A percentile compares a stretch with the other conserved stretches of the same genome.
phyloP scores from a whole-genome alignment of 2,888 invertebrate genomes.

The Sacculina carcini region DNA sequence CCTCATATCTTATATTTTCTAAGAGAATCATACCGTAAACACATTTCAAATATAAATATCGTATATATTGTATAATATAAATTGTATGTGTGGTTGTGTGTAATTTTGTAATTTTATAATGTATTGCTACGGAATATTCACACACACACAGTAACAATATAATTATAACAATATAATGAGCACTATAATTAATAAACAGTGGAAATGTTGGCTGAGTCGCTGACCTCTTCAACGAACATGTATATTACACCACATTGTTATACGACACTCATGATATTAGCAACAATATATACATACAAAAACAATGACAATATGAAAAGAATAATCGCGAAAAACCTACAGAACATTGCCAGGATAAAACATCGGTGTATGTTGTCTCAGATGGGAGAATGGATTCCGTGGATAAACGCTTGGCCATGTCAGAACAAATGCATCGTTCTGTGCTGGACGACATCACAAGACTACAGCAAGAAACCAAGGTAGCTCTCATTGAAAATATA shows the following conservation, averaged over 20 bases:
- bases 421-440: slow-evolving; percentile 14
- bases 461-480: slow-evolving; percentile 15
- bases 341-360: neutral
- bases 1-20: too few species aligned
- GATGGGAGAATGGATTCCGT: slow-evolving; percentile 13
- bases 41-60: too few species aligned
- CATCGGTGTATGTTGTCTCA: too few species aligned
- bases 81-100: too few species aligned
- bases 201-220: too few species aligned
- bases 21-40: too few species aligned
- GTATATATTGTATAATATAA: too few species aligned
- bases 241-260: too few species aligned
- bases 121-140: too few species aligned
- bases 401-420: slow-evolving; percentile 14
- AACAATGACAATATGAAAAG: neutral
- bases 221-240: too few species aligned
- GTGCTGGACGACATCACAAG: slow-evolving; percentile 15
- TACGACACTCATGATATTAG: neutral
- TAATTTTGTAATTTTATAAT: neutral
- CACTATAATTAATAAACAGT: too few species aligned
- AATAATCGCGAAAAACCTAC: neutral
- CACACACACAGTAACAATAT: neutral
- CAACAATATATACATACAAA: neutral
- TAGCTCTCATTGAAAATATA: too few species aligned
- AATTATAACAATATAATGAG: neutral